A percentile compares a stretch with the other conserved stretches of the same genome.
These are phyloP conservation scores for Bubo bubo DNA, from an alignment of 2,113 vertebrate species.

Conservation along the genomic window DNA sequence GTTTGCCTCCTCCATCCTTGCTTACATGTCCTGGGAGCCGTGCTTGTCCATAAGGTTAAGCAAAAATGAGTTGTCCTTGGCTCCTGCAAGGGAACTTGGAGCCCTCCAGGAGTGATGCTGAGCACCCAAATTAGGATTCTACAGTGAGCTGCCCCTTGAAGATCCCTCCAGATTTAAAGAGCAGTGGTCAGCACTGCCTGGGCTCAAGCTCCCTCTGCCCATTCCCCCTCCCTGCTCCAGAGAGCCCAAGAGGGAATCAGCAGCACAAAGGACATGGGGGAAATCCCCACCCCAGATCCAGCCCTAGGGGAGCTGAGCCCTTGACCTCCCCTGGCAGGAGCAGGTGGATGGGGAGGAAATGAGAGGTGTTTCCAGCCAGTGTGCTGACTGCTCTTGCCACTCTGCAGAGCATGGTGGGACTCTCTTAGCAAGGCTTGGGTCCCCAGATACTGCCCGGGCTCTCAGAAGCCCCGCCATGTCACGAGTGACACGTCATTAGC, in stretches of 20 bases:
- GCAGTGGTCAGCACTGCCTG: rapidly evolving
- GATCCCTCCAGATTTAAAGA: not conserved
- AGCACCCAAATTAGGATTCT: not conserved
- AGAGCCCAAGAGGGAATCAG: not conserved
- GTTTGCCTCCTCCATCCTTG: not conserved
- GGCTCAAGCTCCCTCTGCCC: not conserved
- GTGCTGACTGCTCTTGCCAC: not conserved
- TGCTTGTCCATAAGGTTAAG: not conserved
- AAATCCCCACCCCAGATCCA: not conserved
- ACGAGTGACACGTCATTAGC: rapidly evolving
- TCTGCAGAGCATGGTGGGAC: not conserved
- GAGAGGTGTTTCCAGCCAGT: rapidly evolving
- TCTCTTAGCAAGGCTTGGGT: not conserved
- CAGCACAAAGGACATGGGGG: not conserved
- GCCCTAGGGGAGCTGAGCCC: not conserved
- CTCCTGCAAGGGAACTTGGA: not conserved
- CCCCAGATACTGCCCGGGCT: not conserved
- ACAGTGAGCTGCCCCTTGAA: not conserved
- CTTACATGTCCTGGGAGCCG: not conserved
- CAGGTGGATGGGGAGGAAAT: rapidly evolving
- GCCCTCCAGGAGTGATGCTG: not conserved
- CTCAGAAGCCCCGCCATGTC: not conserved
- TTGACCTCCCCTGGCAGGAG: not conserved
- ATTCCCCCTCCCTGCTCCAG: not conserved
- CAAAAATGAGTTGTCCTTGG: not conserved